Conservation (phyloP, 1,140 invertebrate species). For the Scaptomyza montana region DNA sequence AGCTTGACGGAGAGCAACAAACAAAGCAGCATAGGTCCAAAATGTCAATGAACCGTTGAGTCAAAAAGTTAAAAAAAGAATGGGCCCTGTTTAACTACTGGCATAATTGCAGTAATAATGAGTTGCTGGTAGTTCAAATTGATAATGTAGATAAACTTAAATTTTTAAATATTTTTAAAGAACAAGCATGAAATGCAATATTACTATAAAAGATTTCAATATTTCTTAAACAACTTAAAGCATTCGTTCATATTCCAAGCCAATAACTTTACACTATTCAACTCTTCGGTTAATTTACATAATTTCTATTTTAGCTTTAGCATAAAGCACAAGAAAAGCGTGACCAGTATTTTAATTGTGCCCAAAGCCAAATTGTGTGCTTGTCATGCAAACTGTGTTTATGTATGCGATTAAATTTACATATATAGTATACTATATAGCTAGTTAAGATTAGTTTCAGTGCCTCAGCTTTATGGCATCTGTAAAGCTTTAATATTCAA, state of each 20-base stretch:
- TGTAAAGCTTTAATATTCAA: too few relatives aligned
- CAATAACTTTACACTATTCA: not conserved
- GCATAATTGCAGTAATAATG: not conserved
- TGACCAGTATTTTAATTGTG: slow-evolving; percentile 52
- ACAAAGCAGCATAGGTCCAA: not conserved
- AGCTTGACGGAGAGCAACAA: slow-evolving; percentile 35
- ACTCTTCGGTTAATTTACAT: slow-evolving; percentile 49
- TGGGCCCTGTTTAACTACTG: not conserved
- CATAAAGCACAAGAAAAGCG: slow-evolving; percentile 64
- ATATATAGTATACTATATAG: too few relatives aligned
- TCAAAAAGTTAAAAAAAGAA: slow-evolving; percentile 44
- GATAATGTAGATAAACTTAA: too few relatives aligned
- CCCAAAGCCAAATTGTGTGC: slow-evolving; percentile 3
- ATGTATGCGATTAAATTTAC: too few relatives aligned
- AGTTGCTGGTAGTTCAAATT: too few relatives aligned
- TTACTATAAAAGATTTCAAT: too few relatives aligned
- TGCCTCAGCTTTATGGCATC: too few relatives aligned
- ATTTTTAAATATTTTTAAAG: too few relatives aligned
- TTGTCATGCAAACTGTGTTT: not conserved
- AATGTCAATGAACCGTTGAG: slow-evolving; percentile 70
- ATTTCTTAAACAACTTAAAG: too few relatives aligned
- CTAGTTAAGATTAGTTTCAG: too few relatives aligned
- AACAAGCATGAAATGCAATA: too few relatives aligned
- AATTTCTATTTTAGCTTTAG: slow-evolving; percentile 56
- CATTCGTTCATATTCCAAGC: too few relatives aligned